These are phyloP conservation scores for Graptemys geographica DNA, from an alignment of 2,797 vertebrate genomes.

Conservation along the genomic window DNA sequence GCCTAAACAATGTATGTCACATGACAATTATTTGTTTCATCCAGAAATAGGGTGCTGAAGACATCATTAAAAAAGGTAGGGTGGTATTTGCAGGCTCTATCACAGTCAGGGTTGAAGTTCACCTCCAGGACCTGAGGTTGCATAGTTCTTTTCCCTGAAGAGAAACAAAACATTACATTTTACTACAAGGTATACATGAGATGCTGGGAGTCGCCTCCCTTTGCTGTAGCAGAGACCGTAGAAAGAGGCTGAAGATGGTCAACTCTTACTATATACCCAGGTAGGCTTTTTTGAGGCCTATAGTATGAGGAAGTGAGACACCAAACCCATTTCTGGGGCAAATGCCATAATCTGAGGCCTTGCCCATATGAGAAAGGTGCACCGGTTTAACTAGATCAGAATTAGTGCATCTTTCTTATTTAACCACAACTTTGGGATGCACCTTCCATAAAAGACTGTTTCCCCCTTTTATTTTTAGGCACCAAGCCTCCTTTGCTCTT, in stretches of 20 bases:
- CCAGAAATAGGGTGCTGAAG: slow-evolving; percentile 93
- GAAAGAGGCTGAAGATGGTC: neutral
- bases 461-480: neutral
- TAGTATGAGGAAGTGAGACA: neutral
- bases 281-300: neutral
- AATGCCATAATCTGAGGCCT: neutral
- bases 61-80: slow-evolving; percentile 94
- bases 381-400: neutral
- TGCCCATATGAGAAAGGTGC: neutral
- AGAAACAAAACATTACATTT: neutral
- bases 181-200: neutral
- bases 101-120: slow-evolving; percentile 95
- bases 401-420: neutral
- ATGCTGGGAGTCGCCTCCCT: neutral
- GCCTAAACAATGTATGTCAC: slow-evolving; percentile 85
- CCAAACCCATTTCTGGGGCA: neutral
- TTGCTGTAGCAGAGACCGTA: neutral
- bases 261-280: neutral
- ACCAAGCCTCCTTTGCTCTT: neutral
- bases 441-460: neutral
- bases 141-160: slow-evolving; percentile 87
- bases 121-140: slow-evolving; percentile 94
- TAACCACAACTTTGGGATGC: neutral
- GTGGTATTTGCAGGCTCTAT: slow-evolving; percentile 92
- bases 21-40: slow-evolving; percentile 83